Conservation (phyloP, 2,888 invertebrate species). For the Thecophora atra region DNA sequence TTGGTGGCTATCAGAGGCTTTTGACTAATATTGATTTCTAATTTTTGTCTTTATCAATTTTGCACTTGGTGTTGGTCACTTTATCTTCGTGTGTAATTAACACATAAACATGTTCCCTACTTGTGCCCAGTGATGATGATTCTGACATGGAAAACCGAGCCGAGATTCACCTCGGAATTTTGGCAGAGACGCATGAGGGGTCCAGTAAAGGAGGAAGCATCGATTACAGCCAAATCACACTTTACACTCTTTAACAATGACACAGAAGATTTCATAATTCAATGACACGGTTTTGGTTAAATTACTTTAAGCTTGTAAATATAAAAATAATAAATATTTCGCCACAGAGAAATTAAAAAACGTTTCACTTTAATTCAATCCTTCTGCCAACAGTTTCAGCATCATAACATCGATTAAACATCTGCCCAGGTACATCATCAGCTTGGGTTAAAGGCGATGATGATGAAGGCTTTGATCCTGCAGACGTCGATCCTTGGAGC, state of each 20-base stretch:
- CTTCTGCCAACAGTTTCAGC: slow-evolving; percentile 73
- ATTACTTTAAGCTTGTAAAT: slow-evolving; percentile 10
- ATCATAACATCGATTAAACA: slow-evolving; percentile 87
- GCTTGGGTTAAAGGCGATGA: slow-evolving; percentile 72
- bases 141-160: too few relatives aligned
- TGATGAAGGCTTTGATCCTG: too few relatives aligned
- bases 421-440: slow-evolving; percentile 87
- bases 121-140: too few relatives aligned
- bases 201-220: too few relatives aligned
- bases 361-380: slow-evolving; percentile 5
- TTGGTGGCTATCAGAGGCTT: background rate
- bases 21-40: background rate
- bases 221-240: too few relatives aligned
- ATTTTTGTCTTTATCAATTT: slow-evolving; percentile 6
- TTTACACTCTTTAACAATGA: too few relatives aligned
- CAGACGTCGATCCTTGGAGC: too few relatives aligned
- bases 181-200: too few relatives aligned
- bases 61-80: slow-evolving; percentile 19
- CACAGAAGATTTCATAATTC: background rate
- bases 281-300: slow-evolving; percentile 11
- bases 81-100: background rate
- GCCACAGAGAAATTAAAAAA: background rate
- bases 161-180: too few relatives aligned
- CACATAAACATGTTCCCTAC: background rate
- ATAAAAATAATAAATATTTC: background rate